Conservation (phyloP, 2,797 vertebrate genomes). For the Trichosurus vulpecula region DNA sequence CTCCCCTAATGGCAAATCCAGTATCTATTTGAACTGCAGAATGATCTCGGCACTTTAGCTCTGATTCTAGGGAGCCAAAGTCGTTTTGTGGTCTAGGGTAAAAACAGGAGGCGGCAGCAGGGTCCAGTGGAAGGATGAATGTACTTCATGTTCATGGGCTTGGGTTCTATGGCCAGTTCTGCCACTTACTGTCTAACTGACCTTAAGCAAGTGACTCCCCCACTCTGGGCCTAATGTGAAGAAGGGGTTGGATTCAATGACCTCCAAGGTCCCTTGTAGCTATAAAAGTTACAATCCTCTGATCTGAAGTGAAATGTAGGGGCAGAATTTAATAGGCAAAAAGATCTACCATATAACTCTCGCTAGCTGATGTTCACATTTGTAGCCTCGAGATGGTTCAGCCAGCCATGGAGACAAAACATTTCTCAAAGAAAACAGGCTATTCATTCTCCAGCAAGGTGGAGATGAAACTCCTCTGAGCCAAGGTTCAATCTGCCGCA, state of each 20-base stretch:
- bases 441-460: conserved; percentile 38
- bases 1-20: background rate
- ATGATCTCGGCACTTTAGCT: conserved; percentile 46
- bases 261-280: background rate
- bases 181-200: background rate
- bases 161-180: background rate
- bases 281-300: background rate
- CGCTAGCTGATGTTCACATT: conserved; percentile 76
- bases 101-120: background rate
- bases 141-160: background rate
- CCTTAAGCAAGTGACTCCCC: background rate
- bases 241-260: background rate
- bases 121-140: background rate
- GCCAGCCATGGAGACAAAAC: conserved; percentile 65
- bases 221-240: background rate
- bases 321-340: conserved; percentile 51
- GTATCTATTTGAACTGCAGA: background rate
- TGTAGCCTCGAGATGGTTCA: conserved; percentile 75
- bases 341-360: conserved; percentile 65
- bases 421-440: conserved; percentile 57
- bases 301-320: conserved; percentile 26
- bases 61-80: background rate
- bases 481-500: conserved; percentile 73
- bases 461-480: conserved; percentile 75
- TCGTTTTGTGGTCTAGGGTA: background rate